Percentiles rank a stretch among this genome's conserved stretches.
Evolutionary conservation across 2,113 vertebrate genomes (phyloP).

Genomic region (Podiceps cristatus): DNA sequence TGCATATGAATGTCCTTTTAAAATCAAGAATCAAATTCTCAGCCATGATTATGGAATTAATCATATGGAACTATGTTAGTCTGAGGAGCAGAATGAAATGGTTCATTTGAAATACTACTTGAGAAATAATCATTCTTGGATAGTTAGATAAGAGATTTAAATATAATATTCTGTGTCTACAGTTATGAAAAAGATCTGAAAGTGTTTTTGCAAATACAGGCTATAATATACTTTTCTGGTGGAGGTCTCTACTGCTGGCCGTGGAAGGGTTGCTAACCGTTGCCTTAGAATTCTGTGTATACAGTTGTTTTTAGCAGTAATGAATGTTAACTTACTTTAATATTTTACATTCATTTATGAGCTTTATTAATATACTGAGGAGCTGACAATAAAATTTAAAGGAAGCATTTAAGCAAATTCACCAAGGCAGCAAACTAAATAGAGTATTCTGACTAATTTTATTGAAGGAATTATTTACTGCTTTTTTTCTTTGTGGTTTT

Average conservation of each 20-base stretch:
- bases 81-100: background rate
- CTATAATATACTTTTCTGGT: background rate
- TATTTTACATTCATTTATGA: constrained; percentile 60
- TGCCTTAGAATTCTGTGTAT: background rate
- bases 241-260: background rate
- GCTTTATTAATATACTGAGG: constrained; percentile 44
- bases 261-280: background rate
- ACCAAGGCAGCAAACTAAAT: background rate
- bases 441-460: constrained; percentile 6
- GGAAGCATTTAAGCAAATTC: constrained; percentile 35
- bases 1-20: background rate
- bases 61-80: background rate
- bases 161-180: background rate
- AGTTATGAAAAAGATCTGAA: background rate
- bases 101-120: background rate
- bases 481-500: background rate
- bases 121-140: background rate
- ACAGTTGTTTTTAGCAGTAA: background rate
- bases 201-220: background rate
- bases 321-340: constrained; percentile 28
- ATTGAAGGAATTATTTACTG: background rate
- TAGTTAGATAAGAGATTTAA: background rate
- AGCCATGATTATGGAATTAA: background rate
- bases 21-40: background rate
- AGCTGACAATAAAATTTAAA: constrained; percentile 51